phyloP scores from a whole-genome alignment of 2,888 invertebrate species.

The Archips crataeganus region DNA sequence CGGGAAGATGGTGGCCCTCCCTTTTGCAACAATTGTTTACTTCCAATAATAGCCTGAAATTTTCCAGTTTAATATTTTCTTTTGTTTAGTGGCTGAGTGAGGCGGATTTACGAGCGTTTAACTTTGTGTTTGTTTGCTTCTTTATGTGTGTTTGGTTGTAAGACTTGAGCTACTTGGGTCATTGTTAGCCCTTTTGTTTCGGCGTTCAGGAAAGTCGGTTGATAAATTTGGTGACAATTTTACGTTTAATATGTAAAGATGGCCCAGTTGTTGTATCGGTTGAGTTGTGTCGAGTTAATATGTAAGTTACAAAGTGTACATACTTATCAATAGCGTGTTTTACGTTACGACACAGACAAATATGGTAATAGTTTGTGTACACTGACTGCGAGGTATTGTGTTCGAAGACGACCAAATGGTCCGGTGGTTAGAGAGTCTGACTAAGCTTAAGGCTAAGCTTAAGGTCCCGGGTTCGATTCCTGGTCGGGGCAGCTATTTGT shows the following conservation, averaged over 20 bases:
- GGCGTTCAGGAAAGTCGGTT: background rate
- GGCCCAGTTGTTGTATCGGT: background rate
- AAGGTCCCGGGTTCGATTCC: too few relatives aligned
- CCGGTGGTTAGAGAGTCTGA: too few relatives aligned
- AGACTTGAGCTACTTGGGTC: background rate
- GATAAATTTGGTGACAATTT: background rate
- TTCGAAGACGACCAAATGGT: too few relatives aligned
- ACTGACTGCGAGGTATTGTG: too few relatives aligned
- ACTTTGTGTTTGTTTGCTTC: slow-evolving; percentile 1
- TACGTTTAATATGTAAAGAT: background rate
- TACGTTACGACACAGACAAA: too few relatives aligned
- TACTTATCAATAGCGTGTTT: too few relatives aligned
- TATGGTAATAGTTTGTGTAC: too few relatives aligned
- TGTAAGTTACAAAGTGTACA: too few relatives aligned
- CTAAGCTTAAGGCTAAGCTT: too few relatives aligned
- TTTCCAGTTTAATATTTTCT: slow-evolving; percentile 36
- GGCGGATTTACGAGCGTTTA: slow-evolving; percentile 9
- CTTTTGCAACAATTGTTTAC: slow-evolving; percentile 45
- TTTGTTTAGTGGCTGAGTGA: slow-evolving; percentile 18
- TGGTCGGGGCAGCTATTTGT: too few relatives aligned
- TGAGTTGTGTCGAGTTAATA: background rate
- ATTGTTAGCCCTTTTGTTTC: background rate
- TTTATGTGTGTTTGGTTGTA: slow-evolving; percentile 3
- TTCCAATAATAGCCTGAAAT: slow-evolving; percentile 45
- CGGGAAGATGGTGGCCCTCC: slow-evolving; percentile 24